Base-by-base conservation (phyloP, 2,888 invertebrate species). In the Drosophila neotestacea region DNA sequence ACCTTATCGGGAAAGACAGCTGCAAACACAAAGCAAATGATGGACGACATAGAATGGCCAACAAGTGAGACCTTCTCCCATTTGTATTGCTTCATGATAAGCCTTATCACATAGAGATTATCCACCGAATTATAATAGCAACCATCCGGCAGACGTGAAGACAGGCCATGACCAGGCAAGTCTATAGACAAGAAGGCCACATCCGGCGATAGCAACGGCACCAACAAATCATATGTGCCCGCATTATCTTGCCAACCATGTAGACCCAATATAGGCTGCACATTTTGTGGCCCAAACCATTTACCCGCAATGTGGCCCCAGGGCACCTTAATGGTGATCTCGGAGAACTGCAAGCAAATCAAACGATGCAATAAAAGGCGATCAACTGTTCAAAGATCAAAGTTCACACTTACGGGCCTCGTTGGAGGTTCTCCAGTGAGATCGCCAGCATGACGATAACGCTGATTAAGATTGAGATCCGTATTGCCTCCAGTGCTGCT, bases 221-320 rank as follows among this genome's bases (percentile, higher is more conserved):
- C 94, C 39, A 97, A 85, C 0, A 94, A 93, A 91, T 96, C 96
- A 93, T 95, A 97, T 0, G 95, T 94, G n/a, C 95, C 95, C 4
- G 96, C 95, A 90, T 96, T 97, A 90, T 97, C 96, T 91, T 95
- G 95, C 96, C 96, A 96, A 0, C 96, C 96, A 90, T 96, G 96
- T 0, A 96, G 84, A 0, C 95, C 95, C 46, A 97, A 88, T 54
- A 96, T 94, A 0, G 96, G 96, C 67, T 95, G 90, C 0, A 91
- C 85, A 79, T 94, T 92, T 72, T 94, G 94, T 11, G 93, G 93
- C 6, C 96, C 96, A 95, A 95, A 96, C 93, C 95, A 93, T 91
- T 95, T 96, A 1, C 94, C 96, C 4, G 95, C 93, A 41, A 96
- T 83, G 81, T 95, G 94, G 0, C 96, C 96, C 94, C 95, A 96